Conservation (phyloP, 2,888 invertebrate genomes). For the Temnothorax unifasciatus region DNA sequence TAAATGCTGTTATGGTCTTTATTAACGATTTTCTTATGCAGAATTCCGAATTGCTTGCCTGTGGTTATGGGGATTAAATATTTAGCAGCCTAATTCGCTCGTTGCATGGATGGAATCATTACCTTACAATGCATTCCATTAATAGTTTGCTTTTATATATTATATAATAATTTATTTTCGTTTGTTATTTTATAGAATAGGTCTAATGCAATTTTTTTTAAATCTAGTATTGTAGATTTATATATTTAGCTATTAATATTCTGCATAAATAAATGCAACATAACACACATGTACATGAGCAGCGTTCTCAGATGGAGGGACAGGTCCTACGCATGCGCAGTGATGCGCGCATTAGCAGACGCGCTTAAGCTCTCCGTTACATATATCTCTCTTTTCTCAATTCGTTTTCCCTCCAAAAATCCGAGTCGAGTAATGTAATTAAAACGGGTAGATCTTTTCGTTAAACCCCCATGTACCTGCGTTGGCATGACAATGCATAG, state of each 20-base stretch:
- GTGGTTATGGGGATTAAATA: slow-evolving; percentile 73
- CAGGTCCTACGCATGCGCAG: neutral
- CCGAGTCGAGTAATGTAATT: neutral
- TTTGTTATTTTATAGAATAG: neutral
- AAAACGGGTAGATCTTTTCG: neutral
- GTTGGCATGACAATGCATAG: neutral
- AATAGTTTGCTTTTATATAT: neutral
- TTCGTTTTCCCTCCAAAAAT: neutral
- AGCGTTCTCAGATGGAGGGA: slow-evolving; percentile 14
- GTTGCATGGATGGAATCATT: slow-evolving; percentile 72
- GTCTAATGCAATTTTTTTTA: neutral
- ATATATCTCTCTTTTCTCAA: neutral
- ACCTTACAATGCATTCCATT: slow-evolving; percentile 44
- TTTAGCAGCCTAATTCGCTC: slow-evolving; percentile 82
- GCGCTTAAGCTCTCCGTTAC: neutral
- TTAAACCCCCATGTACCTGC: too few species aligned
- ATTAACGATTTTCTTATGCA: slow-evolving; percentile 62
- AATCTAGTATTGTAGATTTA: neutral
- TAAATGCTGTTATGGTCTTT: slow-evolving; percentile 61
- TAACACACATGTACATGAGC: neutral
- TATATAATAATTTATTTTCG: neutral
- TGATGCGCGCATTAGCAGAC: slow-evolving; percentile 1
- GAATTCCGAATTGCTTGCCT: slow-evolving; percentile 72
- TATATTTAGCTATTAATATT: slow-evolving; percentile 31
- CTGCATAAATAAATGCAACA: neutral